A percentile compares a stretch with the other conserved stretches of the same genome.
phyloP scores from a whole-genome alignment of 2,888 invertebrate genomes.

The Galerucella nymphaeae region DNA sequence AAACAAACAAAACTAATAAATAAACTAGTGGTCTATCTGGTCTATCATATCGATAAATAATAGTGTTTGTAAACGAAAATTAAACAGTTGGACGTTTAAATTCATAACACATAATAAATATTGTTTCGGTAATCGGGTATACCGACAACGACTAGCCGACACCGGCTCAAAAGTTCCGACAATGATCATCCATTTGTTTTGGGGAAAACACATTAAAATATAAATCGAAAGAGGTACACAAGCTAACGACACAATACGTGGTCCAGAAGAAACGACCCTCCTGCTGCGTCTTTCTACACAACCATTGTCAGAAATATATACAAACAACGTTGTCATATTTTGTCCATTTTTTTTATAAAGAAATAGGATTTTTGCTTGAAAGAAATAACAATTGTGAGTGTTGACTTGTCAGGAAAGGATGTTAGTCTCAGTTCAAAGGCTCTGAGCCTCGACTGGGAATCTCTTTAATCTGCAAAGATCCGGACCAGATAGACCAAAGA shows the following conservation, averaged over 20 bases:
- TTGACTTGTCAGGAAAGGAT: no score
- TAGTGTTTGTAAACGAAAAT: conserved; percentile 59
- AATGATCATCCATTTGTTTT: conserved; percentile 65
- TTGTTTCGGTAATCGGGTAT: conserved; percentile 58
- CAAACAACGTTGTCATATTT: conserved; percentile 7
- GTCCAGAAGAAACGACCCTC: conserved; percentile 59
- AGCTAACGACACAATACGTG: conserved; percentile 62
- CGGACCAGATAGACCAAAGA: no score
- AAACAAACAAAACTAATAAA: not conserved
- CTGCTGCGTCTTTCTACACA: conserved; percentile 45
- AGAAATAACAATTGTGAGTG: no score
- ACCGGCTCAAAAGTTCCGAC: conserved; percentile 61
- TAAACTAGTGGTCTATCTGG: conserved; percentile 5
- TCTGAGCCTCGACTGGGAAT: no score
- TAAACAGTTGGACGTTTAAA: conserved; percentile 61
- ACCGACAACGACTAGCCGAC: conserved; percentile 8
- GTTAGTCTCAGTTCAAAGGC: no score
- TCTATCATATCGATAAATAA: conserved; percentile 55
- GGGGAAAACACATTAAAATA: conserved; percentile 65
- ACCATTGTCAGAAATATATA: conserved; percentile 5
- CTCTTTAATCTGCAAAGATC: no score
- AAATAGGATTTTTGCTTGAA: no score
- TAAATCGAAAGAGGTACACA: conserved; percentile 63
- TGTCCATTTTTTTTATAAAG: not conserved
- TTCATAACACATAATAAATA: conserved; percentile 64